Base-by-base conservation (phyloP, 2,797 vertebrate genomes). In the Sternarchorhynchus goeldii region DNA sequence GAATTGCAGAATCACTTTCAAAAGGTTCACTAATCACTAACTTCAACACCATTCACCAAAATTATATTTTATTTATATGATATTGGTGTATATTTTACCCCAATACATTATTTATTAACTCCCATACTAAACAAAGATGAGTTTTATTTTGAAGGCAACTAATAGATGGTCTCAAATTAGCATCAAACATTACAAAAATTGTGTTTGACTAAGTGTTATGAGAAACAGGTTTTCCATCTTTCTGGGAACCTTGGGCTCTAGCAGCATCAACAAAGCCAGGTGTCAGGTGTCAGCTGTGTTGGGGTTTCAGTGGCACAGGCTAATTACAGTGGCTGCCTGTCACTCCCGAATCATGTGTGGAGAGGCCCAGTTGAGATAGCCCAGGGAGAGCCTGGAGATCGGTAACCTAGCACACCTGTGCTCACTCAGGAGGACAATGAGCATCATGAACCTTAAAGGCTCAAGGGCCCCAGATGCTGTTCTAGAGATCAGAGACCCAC, bases 331-430 rank as follows among this genome's bases (percentile, higher is more conserved):
- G 36, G 66, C 67, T 71, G 67, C 67, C 64, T 70, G 71, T 63
- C 73, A 57, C 18, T 32, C 58, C 21, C n/a, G 57, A 55, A 55
- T 18, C 20, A 32, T 80, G 72, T 56, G 31, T 25, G 21, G 32
- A 57, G 45, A 79, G 7, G 50, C 45, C 45, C 45, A 50, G 50
- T 62, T 12, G 6, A 56, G 62, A 71, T 63, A 36, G 55, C 39
- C 56, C 5, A 73, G 14, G 41, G 16, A 41, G 39, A 12, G 53
- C 66, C 73, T 77, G 45, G 84, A 85, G 84, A 81, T 74, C 45
- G 7, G 84, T 85, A 75, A 83, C 84, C 84, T 67, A 80, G 84
- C 32, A 66, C 66, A 76, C 34, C 10, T 66, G 17, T 72, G n/a
- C 58, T 73, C 68, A 34, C 36, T 62, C 56, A 39, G 25, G 50